Evolutionary conservation across 2,113 vertebrate genomes (phyloP), one percentile per base, ranked within the genome.

Genomic region (Rhea americana): DNA sequence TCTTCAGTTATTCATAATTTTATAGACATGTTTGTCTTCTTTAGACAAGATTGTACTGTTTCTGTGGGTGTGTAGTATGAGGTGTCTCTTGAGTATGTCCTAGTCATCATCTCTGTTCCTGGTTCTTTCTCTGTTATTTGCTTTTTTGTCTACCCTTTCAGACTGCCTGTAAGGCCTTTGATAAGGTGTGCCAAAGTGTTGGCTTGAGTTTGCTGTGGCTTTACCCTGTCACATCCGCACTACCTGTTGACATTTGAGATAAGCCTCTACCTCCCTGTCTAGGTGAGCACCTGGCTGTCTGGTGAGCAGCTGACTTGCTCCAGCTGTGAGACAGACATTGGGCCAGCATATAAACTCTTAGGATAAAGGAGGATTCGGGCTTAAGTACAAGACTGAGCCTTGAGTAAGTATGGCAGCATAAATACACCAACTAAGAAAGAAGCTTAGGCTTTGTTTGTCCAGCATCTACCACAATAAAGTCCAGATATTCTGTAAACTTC

Each of bases 1-100:
- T 45, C 56, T 74, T 86, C 90, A 91, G 21, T 90, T 88, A 72
- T 68, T 91, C 66, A 24, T 86, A 37, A 45, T 90, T 93, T 94
- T 82, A 61, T 62, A 88, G 62, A 17, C 14, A 18, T 62, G 56
- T 83, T 72, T 21, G 30, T 56, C n/a, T 71, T 86, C 91, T 80
- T 84, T 48, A 79, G 85, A 75, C 25, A 9, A 11, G 39, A 12
- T 30, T 70, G 55, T 74, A 47, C 55, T 91, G 18, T 71, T 91
- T 50, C 47, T 51, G 47, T 59, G 76, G n/a, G n/a, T 81, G 47
- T 68, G 43, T 45, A 37, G 39, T 13, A 21, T 58, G 70, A 94
- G 56, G 39, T 6, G 3, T 16, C 16, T 82, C 53, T 68, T 51
- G 35, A 75, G 32, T 21, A 68, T 0, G 4, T 82, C 48, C 35